Percentiles rank a stretch among this genome's conserved stretches.
These are phyloP conservation scores for Cosmorhoe ocellata DNA, from an alignment of 2,888 invertebrate genomes.

Conservation along the genomic window DNA sequence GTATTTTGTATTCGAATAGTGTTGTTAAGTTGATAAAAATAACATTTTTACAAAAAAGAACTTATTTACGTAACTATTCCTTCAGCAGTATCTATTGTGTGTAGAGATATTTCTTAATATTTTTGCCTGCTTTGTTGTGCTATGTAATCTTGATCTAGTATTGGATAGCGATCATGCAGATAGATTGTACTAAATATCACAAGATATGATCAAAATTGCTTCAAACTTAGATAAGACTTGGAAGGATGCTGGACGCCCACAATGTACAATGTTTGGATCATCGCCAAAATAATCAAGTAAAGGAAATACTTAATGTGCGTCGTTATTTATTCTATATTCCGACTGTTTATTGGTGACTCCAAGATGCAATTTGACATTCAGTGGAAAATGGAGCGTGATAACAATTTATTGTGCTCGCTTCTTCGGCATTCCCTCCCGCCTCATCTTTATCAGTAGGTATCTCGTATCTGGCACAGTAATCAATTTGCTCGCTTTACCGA, in stretches of 20 bases:
- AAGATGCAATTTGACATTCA: conserved; percentile 60
- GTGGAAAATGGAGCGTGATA: conserved; percentile 47
- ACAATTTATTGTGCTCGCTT: conserved; percentile 37
- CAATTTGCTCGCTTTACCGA: conserved; percentile 35
- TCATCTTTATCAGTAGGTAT: conserved; percentile 23
- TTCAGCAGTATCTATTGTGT: too few species aligned
- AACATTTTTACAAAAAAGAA: not conserved
- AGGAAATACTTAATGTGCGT: conserved; percentile 55
- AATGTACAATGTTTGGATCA: conserved; percentile 62
- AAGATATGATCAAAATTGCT: conserved; percentile 49
- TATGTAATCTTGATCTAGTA: too few species aligned
- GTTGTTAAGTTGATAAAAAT: conserved; percentile 22
- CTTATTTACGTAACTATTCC: conserved; percentile 16
- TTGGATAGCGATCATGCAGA: too few species aligned
- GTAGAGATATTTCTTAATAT: too few species aligned
- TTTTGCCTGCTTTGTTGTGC: too few species aligned
- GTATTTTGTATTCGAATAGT: conserved; percentile 20
- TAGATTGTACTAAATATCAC: conserved; percentile 39
- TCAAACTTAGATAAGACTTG: conserved; percentile 47
- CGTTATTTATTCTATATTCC: conserved; percentile 60
- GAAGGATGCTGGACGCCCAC: conserved; percentile 47
- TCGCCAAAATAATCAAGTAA: conserved; percentile 72
- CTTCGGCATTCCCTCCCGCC: conserved; percentile 21
- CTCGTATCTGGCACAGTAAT: conserved; percentile 20
- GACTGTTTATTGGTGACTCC: conserved; percentile 56